phyloP scores from a whole-genome alignment of 2,888 invertebrate genomes.

The Ochropleura leucogaster region DNA sequence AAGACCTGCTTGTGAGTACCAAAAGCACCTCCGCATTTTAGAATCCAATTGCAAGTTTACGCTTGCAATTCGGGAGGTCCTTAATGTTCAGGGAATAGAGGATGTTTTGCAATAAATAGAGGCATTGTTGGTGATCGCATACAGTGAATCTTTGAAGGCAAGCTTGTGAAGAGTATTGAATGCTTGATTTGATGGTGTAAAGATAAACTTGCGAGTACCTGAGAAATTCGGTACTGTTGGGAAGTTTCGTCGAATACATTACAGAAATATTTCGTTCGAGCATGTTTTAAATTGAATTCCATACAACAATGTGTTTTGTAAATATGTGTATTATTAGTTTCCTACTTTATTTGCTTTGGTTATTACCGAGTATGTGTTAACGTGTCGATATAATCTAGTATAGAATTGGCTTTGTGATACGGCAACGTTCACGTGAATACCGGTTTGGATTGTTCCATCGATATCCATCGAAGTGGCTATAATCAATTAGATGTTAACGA shows the following conservation, averaged over 20 bases:
- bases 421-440: slow-evolving; percentile 32
- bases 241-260: slow-evolving; percentile 30
- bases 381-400: slow-evolving; percentile 50
- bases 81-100: slow-evolving; percentile 74
- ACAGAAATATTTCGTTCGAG: slow-evolving; percentile 24
- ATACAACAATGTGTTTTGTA: slow-evolving; percentile 33
- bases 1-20: slow-evolving; percentile 87
- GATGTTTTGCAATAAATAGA: slow-evolving; percentile 73
- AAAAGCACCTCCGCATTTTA: slow-evolving; percentile 87
- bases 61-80: slow-evolving; percentile 73
- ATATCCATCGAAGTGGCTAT: slow-evolving; percentile 26
- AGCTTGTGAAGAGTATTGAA: slow-evolving; percentile 84
- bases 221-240: slow-evolving; percentile 59
- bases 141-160: slow-evolving; percentile 85
- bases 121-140: slow-evolving; percentile 64
- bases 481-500: slow-evolving; percentile 58
- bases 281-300: slow-evolving; percentile 39
- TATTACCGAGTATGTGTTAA: slow-evolving; percentile 49
- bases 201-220: slow-evolving; percentile 70
- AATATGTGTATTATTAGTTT: slow-evolving; percentile 50
- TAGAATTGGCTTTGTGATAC: slow-evolving; percentile 49
- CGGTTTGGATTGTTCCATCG: slow-evolving; percentile 38
- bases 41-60: slow-evolving; percentile 79
- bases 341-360: slow-evolving; percentile 49
- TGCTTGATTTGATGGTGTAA: slow-evolving; percentile 81